These are phyloP conservation scores for Naja naja DNA, from an alignment of 2,113 vertebrate species.

Conservation along the genomic window DNA sequence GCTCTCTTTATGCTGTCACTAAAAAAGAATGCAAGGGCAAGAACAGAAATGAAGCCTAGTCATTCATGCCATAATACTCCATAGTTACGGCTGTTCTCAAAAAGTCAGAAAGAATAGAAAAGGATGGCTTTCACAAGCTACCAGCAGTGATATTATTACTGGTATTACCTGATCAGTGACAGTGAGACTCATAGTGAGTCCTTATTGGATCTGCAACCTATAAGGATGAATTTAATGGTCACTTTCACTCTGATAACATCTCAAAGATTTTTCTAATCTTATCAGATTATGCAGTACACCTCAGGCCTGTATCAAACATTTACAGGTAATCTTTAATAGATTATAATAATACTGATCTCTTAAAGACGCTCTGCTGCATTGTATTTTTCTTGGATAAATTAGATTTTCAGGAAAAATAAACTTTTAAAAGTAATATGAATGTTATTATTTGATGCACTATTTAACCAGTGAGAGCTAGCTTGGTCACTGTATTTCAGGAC, in stretches of 20 bases:
- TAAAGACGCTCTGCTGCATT: not conserved
- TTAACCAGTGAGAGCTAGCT: not conserved
- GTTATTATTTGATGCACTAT: slow-evolving; percentile 1
- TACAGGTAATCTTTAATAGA: not conserved
- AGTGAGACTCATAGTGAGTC: not conserved
- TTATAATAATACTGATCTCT: not conserved
- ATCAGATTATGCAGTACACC: not conserved
- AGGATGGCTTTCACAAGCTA: not conserved
- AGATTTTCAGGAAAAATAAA: not conserved
- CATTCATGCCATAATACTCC: not conserved
- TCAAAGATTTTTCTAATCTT: not conserved
- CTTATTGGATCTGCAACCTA: not conserved
- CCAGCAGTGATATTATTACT: not conserved
- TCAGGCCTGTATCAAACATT: not conserved
- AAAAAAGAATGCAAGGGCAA: not conserved
- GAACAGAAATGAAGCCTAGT: not conserved
- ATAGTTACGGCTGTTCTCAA: not conserved
- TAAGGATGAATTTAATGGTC: not conserved
- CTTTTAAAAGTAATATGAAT: not conserved
- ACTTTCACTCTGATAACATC: not conserved
- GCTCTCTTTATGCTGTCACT: not conserved
- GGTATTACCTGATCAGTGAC: not conserved
- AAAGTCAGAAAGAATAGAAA: not conserved
- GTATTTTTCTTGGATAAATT: not conserved
- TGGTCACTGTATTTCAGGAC: not conserved